A percentile compares a stretch with the other conserved stretches of the same genome.
Conservation (phyloP, 2,113 vertebrate genomes). For the Salvator merianae region DNA sequence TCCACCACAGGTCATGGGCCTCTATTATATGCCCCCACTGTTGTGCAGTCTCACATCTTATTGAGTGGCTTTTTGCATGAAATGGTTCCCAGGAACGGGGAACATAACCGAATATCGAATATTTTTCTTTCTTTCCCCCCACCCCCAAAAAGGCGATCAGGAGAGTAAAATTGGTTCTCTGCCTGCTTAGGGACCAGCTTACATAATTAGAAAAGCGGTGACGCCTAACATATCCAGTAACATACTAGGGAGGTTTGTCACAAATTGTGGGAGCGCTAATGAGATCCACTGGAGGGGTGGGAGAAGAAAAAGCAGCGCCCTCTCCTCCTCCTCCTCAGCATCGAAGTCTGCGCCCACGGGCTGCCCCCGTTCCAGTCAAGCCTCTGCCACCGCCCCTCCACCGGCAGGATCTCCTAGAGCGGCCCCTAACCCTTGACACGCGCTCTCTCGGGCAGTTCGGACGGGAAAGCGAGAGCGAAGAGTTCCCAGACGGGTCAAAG, state of each 20-base stretch:
- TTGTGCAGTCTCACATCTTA: background rate
- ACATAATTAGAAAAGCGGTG: background rate
- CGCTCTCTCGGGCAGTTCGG: background rate
- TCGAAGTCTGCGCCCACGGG: background rate
- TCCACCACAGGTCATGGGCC: background rate
- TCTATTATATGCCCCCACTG: background rate
- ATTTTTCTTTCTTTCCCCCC: too few species aligned
- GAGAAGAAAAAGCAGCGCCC: background rate
- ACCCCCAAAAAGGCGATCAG: too few species aligned
- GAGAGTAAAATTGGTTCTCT: background rate
- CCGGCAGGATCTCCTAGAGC: background rate
- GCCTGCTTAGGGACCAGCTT: background rate
- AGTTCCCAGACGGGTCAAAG: conserved; percentile 18
- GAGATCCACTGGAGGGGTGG: too few species aligned
- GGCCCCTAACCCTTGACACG: background rate
- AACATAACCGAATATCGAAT: background rate
- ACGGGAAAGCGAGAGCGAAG: background rate
- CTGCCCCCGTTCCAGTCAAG: background rate
- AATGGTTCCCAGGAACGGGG: background rate
- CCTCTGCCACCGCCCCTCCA: background rate
- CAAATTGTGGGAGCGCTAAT: too few species aligned
- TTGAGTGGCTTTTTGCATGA: background rate
- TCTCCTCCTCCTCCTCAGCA: background rate
- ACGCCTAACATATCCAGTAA: background rate
- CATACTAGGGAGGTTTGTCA: too few species aligned